A percentile compares a stretch with the other conserved stretches of the same genome.
Conservation (phyloP, 2,797 vertebrate genomes). For the Gymnoscopelus braueri region DNA sequence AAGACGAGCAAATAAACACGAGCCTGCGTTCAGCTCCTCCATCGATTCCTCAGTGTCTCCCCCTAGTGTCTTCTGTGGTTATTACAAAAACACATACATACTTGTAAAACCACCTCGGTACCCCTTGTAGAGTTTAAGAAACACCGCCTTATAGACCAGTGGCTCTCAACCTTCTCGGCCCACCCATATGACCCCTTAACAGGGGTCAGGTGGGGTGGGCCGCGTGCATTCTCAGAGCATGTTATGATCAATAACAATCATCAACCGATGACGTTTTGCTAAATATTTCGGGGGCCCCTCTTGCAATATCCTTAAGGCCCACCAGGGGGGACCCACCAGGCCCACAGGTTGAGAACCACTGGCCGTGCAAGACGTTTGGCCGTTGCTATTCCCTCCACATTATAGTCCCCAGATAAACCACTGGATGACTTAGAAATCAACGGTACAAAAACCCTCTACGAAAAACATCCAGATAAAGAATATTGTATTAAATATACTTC, state of each 20-base stretch:
- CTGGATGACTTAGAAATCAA: slow-evolving; percentile 39
- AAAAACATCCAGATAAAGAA: slow-evolving; percentile 51
- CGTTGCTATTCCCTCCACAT: slow-evolving; percentile 16
- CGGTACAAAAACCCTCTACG: slow-evolving; percentile 53
- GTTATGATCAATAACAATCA: no score
- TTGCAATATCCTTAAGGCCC: no score
- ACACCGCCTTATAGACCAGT: slow-evolving; percentile 25
- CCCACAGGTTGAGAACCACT: no score
- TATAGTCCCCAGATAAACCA: slow-evolving; percentile 31
- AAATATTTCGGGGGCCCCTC: no score
- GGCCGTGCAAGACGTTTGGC: slow-evolving; percentile 26
- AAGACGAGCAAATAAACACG: slow-evolving; percentile 40
- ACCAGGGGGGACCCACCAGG: no score
- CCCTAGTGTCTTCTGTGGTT: slow-evolving; percentile 41
- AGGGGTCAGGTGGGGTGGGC: no score
- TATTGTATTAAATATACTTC: slow-evolving; percentile 55
- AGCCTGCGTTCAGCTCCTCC: no score
- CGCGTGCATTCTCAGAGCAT: no score
- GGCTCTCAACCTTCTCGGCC: no score
- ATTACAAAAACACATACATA: slow-evolving; percentile 54
- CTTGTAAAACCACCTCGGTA: slow-evolving; percentile 8
- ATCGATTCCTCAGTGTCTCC: slow-evolving; percentile 9
- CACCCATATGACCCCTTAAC: no score
- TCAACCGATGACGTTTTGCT: no score
- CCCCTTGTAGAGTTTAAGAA: slow-evolving; percentile 40